These are phyloP conservation scores for Pangasius djambal DNA, from an alignment of 2,797 vertebrate species.

Conservation along the genomic window DNA sequence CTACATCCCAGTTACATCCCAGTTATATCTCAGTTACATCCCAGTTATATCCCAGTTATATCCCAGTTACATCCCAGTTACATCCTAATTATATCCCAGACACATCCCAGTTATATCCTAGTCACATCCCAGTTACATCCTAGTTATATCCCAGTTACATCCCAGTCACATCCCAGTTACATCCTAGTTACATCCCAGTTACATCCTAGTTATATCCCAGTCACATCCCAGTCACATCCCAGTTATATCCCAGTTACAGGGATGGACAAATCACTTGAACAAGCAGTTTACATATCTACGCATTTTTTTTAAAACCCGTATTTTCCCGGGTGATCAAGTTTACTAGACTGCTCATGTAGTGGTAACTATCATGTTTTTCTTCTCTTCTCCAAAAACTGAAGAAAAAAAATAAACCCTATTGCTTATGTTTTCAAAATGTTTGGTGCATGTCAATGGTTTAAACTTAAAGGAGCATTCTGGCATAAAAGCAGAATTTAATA, in stretches of 20 bases:
- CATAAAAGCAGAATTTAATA: too few relatives aligned
- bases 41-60: background rate
- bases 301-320: too few relatives aligned
- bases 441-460: background rate
- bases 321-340: background rate
- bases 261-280: background rate
- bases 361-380: background rate
- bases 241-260: too few relatives aligned
- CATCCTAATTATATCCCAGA: background rate
- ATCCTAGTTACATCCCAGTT: background rate
- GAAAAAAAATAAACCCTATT: background rate
- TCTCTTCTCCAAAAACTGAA: background rate
- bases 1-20: background rate
- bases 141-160: background rate
- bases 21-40: background rate
- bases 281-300: background rate
- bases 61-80: background rate
- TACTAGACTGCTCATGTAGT: background rate
- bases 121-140: background rate
- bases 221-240: background rate
- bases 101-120: background rate
- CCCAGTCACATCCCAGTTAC: background rate
- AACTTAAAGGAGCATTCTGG: background rate
- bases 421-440: background rate
- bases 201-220: background rate